Percentiles rank a stretch among this genome's conserved stretches.
These are phyloP conservation scores for Odontophorus gujanensis DNA, from an alignment of 2,113 vertebrate species.

Conservation along the genomic window DNA sequence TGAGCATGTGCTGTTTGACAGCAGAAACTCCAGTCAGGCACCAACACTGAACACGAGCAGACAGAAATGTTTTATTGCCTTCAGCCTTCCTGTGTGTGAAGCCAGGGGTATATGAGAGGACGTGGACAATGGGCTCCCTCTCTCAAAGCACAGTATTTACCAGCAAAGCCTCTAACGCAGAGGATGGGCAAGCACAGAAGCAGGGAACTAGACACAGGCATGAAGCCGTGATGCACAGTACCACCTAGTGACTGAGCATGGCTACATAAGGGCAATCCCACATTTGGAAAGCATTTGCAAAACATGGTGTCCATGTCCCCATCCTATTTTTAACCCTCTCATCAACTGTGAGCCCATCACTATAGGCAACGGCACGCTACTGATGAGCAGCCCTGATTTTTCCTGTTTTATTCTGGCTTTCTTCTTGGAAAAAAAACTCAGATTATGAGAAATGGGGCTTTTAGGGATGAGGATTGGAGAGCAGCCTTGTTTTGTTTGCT, in stretches of 20 bases:
- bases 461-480: neutral
- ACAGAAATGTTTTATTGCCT: neutral
- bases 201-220: neutral
- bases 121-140: neutral
- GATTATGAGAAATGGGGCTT: neutral
- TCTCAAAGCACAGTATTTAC: neutral
- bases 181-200: neutral
- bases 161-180: neutral
- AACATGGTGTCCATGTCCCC: neutral
- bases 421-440: neutral
- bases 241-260: constrained; percentile 67
- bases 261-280: neutral
- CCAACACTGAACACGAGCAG: neutral
- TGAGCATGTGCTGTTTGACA: neutral
- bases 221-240: constrained; percentile 56
- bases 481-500: rapidly evolving
- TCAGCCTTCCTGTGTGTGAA: neutral
- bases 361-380: rapidly evolving
- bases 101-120: neutral
- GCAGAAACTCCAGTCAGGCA: neutral
- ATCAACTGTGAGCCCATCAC: rapidly evolving
- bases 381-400: neutral
- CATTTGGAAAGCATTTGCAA: neutral
- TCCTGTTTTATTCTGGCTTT: neutral
- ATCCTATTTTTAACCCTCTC: neutral